Conservation (phyloP, 2,888 invertebrate species). For the Scaptomyza reducta region DNA sequence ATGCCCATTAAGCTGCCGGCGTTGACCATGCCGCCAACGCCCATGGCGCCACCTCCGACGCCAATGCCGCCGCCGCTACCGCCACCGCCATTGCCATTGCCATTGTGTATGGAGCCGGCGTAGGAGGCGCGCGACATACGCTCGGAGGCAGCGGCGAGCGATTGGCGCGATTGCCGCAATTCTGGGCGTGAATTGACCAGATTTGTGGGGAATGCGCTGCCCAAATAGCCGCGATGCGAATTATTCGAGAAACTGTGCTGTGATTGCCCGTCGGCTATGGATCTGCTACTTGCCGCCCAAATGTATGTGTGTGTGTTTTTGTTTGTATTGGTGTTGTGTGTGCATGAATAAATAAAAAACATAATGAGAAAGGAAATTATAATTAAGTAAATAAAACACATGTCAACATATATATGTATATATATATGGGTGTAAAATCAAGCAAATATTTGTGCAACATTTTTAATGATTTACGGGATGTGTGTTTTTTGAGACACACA, state of each 20-base stretch:
- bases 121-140: constrained; percentile 91
- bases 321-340: constrained; percentile 18
- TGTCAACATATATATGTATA: constrained; percentile 23
- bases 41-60: constrained; percentile 27
- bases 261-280: constrained; percentile 94
- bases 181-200: constrained; percentile 92
- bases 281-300: constrained; percentile 84
- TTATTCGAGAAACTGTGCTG: constrained; percentile 94
- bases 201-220: constrained; percentile 89
- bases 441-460: constrained; percentile 35
- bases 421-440: constrained; percentile 24
- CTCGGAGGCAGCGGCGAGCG: constrained; percentile 92
- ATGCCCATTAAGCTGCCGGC: constrained; percentile 76
- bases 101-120: constrained; percentile 87
- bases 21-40: constrained; percentile 45
- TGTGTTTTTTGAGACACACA: neutral
- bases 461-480: constrained; percentile 9
- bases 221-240: constrained; percentile 89
- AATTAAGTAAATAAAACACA: constrained; percentile 43
- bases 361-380: constrained; percentile 49
- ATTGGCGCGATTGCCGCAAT: constrained; percentile 93
- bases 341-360: constrained; percentile 45
- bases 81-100: constrained; percentile 63
- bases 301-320: constrained; percentile 16
- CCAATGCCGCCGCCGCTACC: constrained; percentile 20